These are phyloP conservation scores for Hermodice carunculata DNA, from an alignment of 2,888 invertebrate species.

Conservation along the genomic window DNA sequence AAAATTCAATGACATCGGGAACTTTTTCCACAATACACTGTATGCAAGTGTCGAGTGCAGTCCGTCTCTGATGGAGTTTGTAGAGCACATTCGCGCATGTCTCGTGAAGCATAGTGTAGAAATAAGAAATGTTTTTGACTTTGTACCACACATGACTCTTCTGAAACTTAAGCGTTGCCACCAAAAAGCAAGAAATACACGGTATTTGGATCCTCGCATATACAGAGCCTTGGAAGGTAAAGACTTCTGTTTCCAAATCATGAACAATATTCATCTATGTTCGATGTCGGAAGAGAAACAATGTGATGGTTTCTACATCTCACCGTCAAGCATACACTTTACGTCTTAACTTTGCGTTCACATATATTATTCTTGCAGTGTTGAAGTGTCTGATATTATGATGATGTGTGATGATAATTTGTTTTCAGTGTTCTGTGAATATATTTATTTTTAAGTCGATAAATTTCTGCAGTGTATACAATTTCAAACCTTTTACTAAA, in stretches of 20 bases:
- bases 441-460: too few relatives aligned
- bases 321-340: too few relatives aligned
- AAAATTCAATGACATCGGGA: constrained; percentile 57
- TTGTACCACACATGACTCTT: constrained; percentile 70
- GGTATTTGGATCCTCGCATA: constrained; percentile 57
- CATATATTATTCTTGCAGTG: too few relatives aligned
- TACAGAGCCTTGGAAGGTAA: constrained; percentile 59
- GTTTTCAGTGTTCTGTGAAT: too few relatives aligned
- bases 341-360: too few relatives aligned
- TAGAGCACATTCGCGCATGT: constrained; percentile 56
- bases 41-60: constrained; percentile 64
- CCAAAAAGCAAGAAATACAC: constrained; percentile 55
- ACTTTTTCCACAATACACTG: constrained; percentile 68
- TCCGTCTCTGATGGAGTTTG: constrained; percentile 57
- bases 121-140: constrained; percentile 68
- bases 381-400: too few relatives aligned
- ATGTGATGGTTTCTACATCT: constrained; percentile 67
- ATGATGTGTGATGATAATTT: too few relatives aligned
- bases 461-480: too few relatives aligned
- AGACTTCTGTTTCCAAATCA: constrained; percentile 61
- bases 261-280: constrained; percentile 67
- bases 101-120: constrained; percentile 59
- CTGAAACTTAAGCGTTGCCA: constrained; percentile 67
- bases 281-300: constrained; percentile 62
- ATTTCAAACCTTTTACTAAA: too few relatives aligned